These are phyloP conservation scores for Petromus typicus DNA, from an alignment of 2,113 vertebrate species.

Conservation along the genomic window DNA sequence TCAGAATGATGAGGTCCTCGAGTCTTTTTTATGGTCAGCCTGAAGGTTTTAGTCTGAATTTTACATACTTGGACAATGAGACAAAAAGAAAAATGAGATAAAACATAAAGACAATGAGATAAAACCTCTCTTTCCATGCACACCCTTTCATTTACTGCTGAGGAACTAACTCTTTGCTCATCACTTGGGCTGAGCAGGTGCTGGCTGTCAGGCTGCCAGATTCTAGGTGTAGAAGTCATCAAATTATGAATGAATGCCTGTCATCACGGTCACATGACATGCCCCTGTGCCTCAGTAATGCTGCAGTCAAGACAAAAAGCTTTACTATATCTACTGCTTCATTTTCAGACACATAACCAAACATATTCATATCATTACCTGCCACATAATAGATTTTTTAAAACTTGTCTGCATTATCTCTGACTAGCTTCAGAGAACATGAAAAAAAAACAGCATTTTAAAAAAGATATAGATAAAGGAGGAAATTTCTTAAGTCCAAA, in stretches of 20 bases:
- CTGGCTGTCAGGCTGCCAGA: slow-evolving; percentile 72
- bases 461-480: slow-evolving; percentile 31
- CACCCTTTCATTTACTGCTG: not conserved
- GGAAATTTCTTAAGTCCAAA: not conserved
- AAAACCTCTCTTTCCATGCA: slow-evolving; percentile 44
- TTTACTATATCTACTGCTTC: slow-evolving; percentile 14
- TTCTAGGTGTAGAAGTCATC: slow-evolving; percentile 69
- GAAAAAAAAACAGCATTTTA: slow-evolving; percentile 43
- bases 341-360: slow-evolving; percentile 49
- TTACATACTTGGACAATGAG: slow-evolving; percentile 54
- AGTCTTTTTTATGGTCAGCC: slow-evolving; percentile 39
- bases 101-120: not conserved
- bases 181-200: slow-evolving; percentile 61
- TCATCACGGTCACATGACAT: slow-evolving; percentile 64
- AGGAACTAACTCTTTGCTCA: slow-evolving; percentile 44
- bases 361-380: slow-evolving; percentile 52
- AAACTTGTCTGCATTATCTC: slow-evolving; percentile 55
- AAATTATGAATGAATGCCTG: slow-evolving; percentile 75
- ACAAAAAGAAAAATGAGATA: slow-evolving; percentile 28
- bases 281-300: slow-evolving; percentile 13
- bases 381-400: slow-evolving; percentile 22
- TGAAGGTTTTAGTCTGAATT: slow-evolving; percentile 62
- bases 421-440: not conserved
- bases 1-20: slow-evolving; percentile 11
- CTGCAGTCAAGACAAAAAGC: slow-evolving; percentile 1